Evolutionary conservation across 2,113 vertebrate genomes (phyloP), one percentile per base, ranked within the genome.

Genomic region (Triplophysa rosa): DNA sequence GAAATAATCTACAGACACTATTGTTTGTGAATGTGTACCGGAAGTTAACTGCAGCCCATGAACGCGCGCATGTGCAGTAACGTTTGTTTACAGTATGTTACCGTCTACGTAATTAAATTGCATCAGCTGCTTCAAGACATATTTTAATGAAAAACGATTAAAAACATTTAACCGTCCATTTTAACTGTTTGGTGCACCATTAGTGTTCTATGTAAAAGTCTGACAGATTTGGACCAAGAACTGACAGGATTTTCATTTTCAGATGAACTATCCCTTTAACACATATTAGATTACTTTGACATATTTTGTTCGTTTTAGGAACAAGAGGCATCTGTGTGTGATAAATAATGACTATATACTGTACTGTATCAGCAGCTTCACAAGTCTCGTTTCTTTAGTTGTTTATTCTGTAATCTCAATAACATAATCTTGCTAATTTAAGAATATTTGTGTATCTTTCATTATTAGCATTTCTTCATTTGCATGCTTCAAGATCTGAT

Each of bases 401-500:
- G 11, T 45, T 84, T 88, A 82, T 84, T 86, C 83, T 54, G 79
- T 85, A 54, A 73, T 73, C n/a, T 84, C 19, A 67, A 33, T 19
- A 78, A 77, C 33, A 78, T 47, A 37, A 59, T 56, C 9, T 77
- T 45, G 75, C 79, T 82, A 71, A 56, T 80, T 72, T 76, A 45
- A 66, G 69, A 74, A 68, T 85, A 78, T 84, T 84, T 52, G 65
- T 63, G 33, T 76, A 64, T 59, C 72, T 80, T 37, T 37, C 33
- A 37, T 37, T 37, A 37, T 37, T 59, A 45, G 59, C 78, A 65
- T 83, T 73, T 74, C 66, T 92, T 74, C 78, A 85, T 91, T 89
- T 92, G 93, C 93, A 93, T 93, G 93, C 86, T 89, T 85, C 83
- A 84, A 72, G 85, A 90, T 88, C 87, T 88, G 88, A 86, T 84